Conservation (phyloP, 1,140 invertebrate genomes). For the Caenorhabditis tropicalis region DNA sequence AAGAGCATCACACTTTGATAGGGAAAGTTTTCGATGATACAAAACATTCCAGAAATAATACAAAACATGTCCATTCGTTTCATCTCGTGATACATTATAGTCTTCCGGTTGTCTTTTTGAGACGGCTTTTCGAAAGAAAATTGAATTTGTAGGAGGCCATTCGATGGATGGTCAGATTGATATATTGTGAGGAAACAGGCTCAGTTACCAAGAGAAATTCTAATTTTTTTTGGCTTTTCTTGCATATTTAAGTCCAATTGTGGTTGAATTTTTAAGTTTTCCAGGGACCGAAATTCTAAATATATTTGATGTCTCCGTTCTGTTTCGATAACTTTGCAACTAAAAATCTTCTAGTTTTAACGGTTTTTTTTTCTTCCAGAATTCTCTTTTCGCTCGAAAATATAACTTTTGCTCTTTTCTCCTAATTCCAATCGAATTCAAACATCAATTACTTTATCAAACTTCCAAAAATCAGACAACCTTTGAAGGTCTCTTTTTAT, state of each 20-base stretch:
- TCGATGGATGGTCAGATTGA: neutral
- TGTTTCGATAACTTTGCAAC: too few relatives aligned
- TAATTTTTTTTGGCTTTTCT: too few relatives aligned
- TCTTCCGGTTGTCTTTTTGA: neutral
- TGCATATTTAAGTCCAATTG: too few relatives aligned
- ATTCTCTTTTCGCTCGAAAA: too few relatives aligned
- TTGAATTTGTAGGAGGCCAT: neutral
- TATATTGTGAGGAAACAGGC: neutral
- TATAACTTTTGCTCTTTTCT: too few relatives aligned
- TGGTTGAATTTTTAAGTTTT: too few relatives aligned
- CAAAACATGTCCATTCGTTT: neutral
- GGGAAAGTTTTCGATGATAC: neutral
- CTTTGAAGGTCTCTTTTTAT: neutral
- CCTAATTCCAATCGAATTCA: too few relatives aligned
- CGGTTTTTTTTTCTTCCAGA: too few relatives aligned
- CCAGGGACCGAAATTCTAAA: too few relatives aligned
- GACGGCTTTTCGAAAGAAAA: neutral
- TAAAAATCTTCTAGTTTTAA: too few relatives aligned
- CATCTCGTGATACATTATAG: neutral
- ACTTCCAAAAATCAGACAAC: neutral
- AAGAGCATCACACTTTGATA: neutral
- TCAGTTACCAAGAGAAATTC: too few relatives aligned
- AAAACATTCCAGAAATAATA: neutral
- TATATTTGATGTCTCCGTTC: too few relatives aligned
- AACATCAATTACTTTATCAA: neutral